Conservation (phyloP, 1,140 invertebrate species). For the Diachasma alloeum region DNA sequence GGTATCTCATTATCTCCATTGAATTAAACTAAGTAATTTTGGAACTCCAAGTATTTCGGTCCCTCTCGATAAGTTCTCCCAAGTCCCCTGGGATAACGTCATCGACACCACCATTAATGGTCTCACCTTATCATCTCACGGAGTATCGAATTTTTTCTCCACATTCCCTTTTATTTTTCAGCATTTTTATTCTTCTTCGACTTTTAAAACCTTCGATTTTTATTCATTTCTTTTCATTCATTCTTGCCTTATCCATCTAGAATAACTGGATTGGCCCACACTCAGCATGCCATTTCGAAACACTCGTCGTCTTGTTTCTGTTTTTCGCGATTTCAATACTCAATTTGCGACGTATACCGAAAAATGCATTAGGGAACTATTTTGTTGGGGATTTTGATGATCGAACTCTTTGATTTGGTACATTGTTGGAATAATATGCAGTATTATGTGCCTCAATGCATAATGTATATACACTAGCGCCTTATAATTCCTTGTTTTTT, state of each 20-base stretch:
- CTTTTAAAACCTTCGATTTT: slow-evolving; percentile 1
- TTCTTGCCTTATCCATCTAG: slow-evolving; percentile 33
- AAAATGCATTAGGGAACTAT: not conserved
- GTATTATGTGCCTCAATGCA: too few species aligned
- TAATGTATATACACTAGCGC: too few species aligned
- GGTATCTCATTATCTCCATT: slow-evolving; percentile 6
- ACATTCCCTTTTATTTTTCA: slow-evolving; percentile 3
- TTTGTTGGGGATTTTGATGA: not conserved
- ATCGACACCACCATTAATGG: slow-evolving; percentile 38
- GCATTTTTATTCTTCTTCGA: slow-evolving; percentile 9
- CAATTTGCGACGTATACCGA: not conserved
- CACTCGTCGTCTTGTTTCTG: slow-evolving; percentile 19
- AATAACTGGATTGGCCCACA: slow-evolving; percentile 50
- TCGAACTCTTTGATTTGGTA: too few species aligned
- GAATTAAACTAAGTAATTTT: slow-evolving; percentile 6
- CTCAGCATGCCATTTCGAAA: slow-evolving; percentile 28
- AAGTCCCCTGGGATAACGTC: slow-evolving; percentile 36
- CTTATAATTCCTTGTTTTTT: too few species aligned
- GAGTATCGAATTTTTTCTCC: not conserved
- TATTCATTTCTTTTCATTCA: slow-evolving; percentile 26
- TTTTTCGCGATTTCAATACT: not conserved
- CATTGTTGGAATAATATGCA: too few species aligned
- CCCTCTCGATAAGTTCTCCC: not conserved
- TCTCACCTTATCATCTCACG: slow-evolving; percentile 40
- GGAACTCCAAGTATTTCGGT: not conserved